Evolutionary conservation across 1,140 invertebrate species (phyloP).

Genomic region (Globodera ellingtonae): DNA sequence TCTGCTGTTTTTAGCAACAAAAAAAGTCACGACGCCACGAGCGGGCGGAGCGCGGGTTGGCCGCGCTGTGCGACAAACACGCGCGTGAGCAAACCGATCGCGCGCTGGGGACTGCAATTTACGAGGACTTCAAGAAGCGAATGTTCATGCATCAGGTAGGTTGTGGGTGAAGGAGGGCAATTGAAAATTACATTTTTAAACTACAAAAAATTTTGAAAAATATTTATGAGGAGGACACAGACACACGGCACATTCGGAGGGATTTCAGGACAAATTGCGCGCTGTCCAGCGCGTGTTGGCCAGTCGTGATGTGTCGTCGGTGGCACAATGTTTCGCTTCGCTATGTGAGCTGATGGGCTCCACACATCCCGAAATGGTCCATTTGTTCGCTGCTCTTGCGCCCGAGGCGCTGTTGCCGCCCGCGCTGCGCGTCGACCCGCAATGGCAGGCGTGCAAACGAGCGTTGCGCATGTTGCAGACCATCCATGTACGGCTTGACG

Average conservation of each 20-base stretch:
- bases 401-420: constrained; percentile 32
- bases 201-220: too few relatives aligned
- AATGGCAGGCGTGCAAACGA: constrained; percentile 32
- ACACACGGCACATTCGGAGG: too few relatives aligned
- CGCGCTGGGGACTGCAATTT: constrained; percentile 34
- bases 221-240: too few relatives aligned
- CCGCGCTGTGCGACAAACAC: constrained; percentile 28
- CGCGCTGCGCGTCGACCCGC: constrained; percentile 11
- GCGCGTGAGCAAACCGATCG: neutral
- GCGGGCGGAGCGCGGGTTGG: constrained; percentile 36
- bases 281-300: constrained; percentile 20
- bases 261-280: constrained; percentile 33
- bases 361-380: constrained; percentile 23
- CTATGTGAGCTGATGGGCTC: constrained; percentile 18
- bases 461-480: constrained; percentile 48
- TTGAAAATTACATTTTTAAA: too few relatives aligned
- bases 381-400: constrained; percentile 28
- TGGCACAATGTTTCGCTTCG: constrained; percentile 10
- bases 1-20: neutral
- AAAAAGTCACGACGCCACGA: constrained; percentile 28
- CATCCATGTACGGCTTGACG: constrained; percentile 31
- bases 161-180: too few relatives aligned
- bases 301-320: constrained; percentile 10
- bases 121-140: constrained; percentile 45
- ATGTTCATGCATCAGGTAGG: constrained; percentile 42